Evolutionary conservation across 2,113 vertebrate genomes (phyloP).

Genomic region (Illadopsis cleaveri): DNA sequence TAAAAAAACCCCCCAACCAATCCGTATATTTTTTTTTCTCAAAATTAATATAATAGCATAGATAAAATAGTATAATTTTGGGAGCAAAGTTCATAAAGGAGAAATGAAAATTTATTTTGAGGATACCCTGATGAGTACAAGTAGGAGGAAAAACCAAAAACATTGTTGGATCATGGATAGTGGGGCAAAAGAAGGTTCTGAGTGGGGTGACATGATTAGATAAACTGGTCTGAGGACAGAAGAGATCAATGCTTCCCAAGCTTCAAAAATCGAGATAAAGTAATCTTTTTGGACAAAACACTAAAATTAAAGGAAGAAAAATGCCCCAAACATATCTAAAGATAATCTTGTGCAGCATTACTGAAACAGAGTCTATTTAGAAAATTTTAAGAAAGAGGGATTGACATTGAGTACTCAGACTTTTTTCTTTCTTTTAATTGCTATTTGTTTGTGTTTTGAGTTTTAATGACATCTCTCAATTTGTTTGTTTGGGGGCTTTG

Average conservation of each 20-base stretch:
- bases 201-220: not conserved
- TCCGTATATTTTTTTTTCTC: not conserved
- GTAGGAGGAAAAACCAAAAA: not conserved
- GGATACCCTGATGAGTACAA: not conserved
- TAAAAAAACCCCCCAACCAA: fast-evolving
- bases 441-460: not conserved
- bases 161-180: not conserved
- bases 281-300: not conserved
- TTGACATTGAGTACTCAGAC: not conserved
- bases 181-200: not conserved
- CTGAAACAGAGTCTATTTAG: not conserved
- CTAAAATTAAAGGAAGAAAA: not conserved
- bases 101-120: not conserved
- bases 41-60: too few relatives aligned
- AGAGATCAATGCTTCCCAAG: not conserved
- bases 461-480: not conserved
- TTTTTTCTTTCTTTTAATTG: not conserved
- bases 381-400: not conserved
- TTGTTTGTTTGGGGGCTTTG: not conserved
- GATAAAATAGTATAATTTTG: not conserved
- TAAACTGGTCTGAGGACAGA: not conserved
- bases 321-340: not conserved
- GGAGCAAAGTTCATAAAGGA: not conserved
- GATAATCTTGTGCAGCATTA: not conserved
- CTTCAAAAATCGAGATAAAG: not conserved